Base-by-base conservation (phyloP, 35 echinoderm and acorn worm genomes). In the Holothuria glaberrima region DNA sequence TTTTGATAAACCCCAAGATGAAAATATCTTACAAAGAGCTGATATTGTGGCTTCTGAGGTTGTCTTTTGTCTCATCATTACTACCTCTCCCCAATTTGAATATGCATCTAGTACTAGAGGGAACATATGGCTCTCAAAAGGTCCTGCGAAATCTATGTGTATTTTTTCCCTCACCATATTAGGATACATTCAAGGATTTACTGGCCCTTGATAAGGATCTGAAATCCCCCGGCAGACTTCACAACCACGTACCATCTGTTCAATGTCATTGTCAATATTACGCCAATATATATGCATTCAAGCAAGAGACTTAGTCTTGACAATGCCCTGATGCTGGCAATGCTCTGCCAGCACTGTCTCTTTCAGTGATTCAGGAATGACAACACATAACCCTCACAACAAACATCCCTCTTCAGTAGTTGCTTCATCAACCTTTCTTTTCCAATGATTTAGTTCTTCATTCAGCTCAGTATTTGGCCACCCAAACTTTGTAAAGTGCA, bases 31-130 rank as follows among this genome's bases (percentile, higher is more conserved):
- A 26, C 83, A 38, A 17, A 96, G 66, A 20, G 48, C 30, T 20
- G 88, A 58, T 56, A 93, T 80, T 56, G 90, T 92, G 46, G 45
- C 77, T n/a, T 36, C 63, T 12, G 66, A 86, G 9, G 80, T 84
- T 30, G 85, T 87, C 0, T 38, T 87, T 21, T 20, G 34, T 32
- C 54, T 26, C 85, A 87, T 88, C 10, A 48, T 50, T 25, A 89
- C 86, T 30, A 89, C 92, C 18, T 94, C 93, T 48, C 65, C 35
- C 93, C 93, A 91, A 48, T 91, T 94, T 12, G 82, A 90, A 41
- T 91, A 70, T 26, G 93, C 93, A 58, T 94, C 89, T 0, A 94
- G 72, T 9, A 94, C 78, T 6, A 91, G 59, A 17, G 91, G 63
- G 36, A 91, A 91, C 27, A 68, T 91, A 21, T 82, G 34, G 25